These are phyloP conservation scores for Bucco capensis DNA, from an alignment of 2,113 vertebrate species.

Conservation along the genomic window DNA sequence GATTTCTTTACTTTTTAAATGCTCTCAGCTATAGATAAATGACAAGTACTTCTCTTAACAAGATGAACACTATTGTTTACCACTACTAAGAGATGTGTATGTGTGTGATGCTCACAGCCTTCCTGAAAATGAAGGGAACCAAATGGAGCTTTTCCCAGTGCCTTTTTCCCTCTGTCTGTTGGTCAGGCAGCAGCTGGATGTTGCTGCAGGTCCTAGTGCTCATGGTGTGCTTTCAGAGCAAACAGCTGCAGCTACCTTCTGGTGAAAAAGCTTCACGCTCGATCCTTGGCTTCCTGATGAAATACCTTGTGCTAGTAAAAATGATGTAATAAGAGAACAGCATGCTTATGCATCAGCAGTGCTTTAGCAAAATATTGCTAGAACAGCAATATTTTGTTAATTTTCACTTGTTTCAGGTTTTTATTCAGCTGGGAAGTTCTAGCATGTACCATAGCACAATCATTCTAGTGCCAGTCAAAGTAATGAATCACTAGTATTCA, in stretches of 20 bases:
- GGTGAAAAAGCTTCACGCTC: not conserved
- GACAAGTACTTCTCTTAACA: not conserved
- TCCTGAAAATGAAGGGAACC: not conserved
- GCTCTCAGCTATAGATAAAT: not conserved
- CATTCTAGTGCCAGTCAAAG: not conserved
- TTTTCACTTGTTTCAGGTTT: not conserved
- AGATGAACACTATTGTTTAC: not conserved
- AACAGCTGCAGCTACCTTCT: not conserved
- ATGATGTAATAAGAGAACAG: not conserved
- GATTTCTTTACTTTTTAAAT: not conserved
- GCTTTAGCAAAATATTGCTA: not conserved
- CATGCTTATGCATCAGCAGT: not conserved
- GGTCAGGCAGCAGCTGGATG: not conserved
- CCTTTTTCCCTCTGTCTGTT: not conserved
- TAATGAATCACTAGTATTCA: not conserved
- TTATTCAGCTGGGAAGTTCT: not conserved
- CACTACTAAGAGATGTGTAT: not conserved
- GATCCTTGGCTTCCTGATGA: not conserved
- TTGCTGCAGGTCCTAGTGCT: not conserved
- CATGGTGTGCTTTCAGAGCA: not conserved
- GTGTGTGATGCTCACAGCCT: not conserved
- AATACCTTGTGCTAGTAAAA: not conserved
- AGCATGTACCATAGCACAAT: not conserved
- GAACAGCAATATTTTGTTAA: not conserved
- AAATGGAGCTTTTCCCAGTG: not conserved